A percentile compares a stretch with the other conserved stretches of the same genome.
These are phyloP conservation scores for Sitta europaea DNA, from an alignment of 2,113 vertebrate genomes.

Conservation along the genomic window DNA sequence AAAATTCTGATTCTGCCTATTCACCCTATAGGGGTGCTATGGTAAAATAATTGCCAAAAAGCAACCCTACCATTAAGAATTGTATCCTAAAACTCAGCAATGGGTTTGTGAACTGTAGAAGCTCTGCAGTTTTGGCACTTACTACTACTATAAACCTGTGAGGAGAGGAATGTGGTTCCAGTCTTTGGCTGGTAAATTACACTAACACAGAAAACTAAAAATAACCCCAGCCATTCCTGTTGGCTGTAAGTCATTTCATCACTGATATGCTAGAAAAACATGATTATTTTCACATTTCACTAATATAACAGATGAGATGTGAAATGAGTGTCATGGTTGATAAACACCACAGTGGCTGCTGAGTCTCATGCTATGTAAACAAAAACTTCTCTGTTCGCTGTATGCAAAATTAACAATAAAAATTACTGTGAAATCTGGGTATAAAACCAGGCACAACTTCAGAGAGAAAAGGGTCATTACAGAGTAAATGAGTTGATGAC, in stretches of 20 bases:
- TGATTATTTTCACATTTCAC: conserved; percentile 50
- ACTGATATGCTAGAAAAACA: neutral
- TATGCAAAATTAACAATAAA: conserved; percentile 54
- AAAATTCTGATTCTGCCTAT: neutral
- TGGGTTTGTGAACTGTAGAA: neutral
- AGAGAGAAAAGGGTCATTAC: neutral
- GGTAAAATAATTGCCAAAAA: neutral
- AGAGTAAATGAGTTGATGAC: neutral
- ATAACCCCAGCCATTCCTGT: neutral
- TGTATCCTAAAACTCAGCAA: neutral
- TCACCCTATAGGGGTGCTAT: neutral
- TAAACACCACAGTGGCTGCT: conserved; percentile 27
- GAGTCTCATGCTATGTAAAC: conserved; percentile 39
- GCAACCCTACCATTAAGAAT: neutral
- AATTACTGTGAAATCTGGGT: neutral
- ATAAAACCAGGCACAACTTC: neutral
- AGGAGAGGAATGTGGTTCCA: neutral
- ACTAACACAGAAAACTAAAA: neutral
- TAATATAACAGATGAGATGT: conserved; percentile 43
- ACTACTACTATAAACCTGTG: neutral
- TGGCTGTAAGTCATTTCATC: neutral
- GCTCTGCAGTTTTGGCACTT: neutral
- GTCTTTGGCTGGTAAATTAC: neutral
- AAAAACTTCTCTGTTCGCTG: conserved; percentile 23
- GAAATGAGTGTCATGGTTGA: conserved; percentile 54